phyloP scores from a whole-genome alignment of 2,113 vertebrate genomes.

The Ariopsis seemanni region DNA sequence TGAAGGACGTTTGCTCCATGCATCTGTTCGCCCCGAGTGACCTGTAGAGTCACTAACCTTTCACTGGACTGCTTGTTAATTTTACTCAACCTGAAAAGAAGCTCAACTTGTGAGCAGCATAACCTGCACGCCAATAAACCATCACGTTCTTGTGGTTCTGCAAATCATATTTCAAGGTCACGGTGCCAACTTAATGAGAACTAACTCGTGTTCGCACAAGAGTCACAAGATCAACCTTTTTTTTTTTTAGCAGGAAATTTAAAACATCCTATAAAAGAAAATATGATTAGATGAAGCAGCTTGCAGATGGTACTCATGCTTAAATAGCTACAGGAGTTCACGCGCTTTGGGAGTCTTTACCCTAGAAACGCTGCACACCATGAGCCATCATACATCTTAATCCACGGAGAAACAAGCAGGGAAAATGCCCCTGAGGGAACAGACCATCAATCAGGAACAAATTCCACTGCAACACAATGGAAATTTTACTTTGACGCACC shows the following conservation, averaged over 20 bases:
- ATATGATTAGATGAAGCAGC: conserved; percentile 36
- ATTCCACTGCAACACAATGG: conserved; percentile 48
- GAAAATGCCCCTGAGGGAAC: conserved; percentile 43
- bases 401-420: conserved; percentile 28
- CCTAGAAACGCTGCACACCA: conserved; percentile 11
- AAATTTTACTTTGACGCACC: conserved; percentile 27
- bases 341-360: conserved; percentile 12
- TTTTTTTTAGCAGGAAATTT: not conserved
- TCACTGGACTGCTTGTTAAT: conserved; percentile 4
- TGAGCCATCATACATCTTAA: conserved; percentile 17
- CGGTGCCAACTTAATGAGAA: not conserved
- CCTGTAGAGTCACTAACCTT: not conserved
- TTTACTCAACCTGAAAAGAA: not conserved
- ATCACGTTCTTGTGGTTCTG: not conserved
- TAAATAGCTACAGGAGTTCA: conserved; percentile 7
- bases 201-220: conserved; percentile 14
- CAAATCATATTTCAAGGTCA: conserved; percentile 26
- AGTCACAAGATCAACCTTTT: conserved; percentile 37
- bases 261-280: not conserved
- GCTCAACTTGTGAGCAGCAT: not conserved
- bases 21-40: not conserved
- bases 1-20: not conserved
- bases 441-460: conserved; percentile 46
- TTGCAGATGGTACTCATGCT: conserved; percentile 9
- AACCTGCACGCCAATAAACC: not conserved